Percentiles rank a stretch among this genome's conserved stretches.
phyloP scores from a whole-genome alignment of 2,797 vertebrate genomes.

The Acanthiza pusilla region DNA sequence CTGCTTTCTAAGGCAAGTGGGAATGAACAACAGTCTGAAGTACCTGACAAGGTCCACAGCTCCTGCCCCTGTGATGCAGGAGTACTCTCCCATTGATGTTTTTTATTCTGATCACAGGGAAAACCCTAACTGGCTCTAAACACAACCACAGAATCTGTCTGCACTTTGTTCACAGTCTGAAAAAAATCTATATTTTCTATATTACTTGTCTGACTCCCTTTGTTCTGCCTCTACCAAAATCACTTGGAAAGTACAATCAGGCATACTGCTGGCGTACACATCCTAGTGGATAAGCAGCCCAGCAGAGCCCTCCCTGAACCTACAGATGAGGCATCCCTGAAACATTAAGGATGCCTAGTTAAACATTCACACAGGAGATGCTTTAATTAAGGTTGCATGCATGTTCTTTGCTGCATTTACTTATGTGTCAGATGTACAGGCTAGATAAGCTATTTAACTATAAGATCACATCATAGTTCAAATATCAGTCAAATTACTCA shows the following conservation, averaged over 20 bases:
- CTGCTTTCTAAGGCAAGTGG: background rate
- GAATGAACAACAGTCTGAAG: background rate
- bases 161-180: background rate
- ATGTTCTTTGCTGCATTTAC: background rate
- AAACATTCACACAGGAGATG: background rate
- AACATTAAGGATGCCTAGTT: background rate
- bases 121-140: background rate
- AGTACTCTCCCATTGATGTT: background rate
- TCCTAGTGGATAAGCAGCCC: background rate
- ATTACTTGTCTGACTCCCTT: background rate
- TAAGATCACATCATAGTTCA: background rate
- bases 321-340: background rate
- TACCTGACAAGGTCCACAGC: background rate
- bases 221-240: background rate
- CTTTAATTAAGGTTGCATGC: background rate
- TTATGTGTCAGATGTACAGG: background rate
- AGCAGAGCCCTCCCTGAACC: background rate
- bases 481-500: background rate
- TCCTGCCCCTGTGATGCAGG: background rate
- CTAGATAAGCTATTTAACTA: background rate
- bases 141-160: background rate
- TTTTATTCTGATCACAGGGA: background rate
- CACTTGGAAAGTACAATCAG: rapidly evolving
- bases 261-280: background rate
- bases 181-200: background rate